These are phyloP conservation scores for Nomada goodeniana DNA, from an alignment of 2,888 invertebrate genomes.

Conservation along the genomic window DNA sequence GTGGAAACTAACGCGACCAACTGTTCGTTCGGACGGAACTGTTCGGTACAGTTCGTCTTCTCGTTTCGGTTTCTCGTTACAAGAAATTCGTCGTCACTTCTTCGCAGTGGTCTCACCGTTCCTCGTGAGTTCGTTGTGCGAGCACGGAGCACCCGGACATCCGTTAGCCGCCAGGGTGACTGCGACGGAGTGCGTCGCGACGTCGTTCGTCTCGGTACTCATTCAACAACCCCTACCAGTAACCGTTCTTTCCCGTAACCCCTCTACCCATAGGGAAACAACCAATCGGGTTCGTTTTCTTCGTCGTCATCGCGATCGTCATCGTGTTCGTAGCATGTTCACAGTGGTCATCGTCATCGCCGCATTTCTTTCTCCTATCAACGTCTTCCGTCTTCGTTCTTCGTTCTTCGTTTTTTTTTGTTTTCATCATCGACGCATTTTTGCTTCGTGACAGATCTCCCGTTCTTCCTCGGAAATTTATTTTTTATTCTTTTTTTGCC, in stretches of 20 bases:
- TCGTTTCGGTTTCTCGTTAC: slow-evolving; percentile 22
- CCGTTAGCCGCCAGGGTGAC: slow-evolving; percentile 69
- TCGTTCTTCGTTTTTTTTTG: no score
- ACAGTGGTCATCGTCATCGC: slow-evolving; percentile 35
- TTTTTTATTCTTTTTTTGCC: no score
- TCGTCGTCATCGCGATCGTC: slow-evolving; percentile 29
- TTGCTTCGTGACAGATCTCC: no score
- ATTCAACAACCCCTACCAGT: slow-evolving; percentile 81
- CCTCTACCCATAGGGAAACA: slow-evolving; percentile 55
- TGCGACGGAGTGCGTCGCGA: slow-evolving; percentile 78
- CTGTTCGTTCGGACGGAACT: slow-evolving; percentile 54
- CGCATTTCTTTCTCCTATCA: neutral
- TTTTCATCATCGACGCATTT: neutral
- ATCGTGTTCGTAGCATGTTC: slow-evolving; percentile 9
- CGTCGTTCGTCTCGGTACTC: slow-evolving; percentile 76
- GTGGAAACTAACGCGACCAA: slow-evolving; percentile 38
- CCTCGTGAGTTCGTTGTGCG: slow-evolving; percentile 27
- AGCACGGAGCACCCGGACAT: slow-evolving; percentile 42
- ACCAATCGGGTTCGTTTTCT: slow-evolving; percentile 68
- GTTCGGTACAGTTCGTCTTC: neutral
- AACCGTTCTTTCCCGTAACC: slow-evolving; percentile 57
- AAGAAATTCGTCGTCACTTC: slow-evolving; percentile 16
- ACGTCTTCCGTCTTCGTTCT: neutral
- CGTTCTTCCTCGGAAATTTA: neutral
- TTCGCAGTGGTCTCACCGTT: neutral